Conservation (phyloP, 2,113 vertebrate genomes). For the Thomomys bottae region DNA sequence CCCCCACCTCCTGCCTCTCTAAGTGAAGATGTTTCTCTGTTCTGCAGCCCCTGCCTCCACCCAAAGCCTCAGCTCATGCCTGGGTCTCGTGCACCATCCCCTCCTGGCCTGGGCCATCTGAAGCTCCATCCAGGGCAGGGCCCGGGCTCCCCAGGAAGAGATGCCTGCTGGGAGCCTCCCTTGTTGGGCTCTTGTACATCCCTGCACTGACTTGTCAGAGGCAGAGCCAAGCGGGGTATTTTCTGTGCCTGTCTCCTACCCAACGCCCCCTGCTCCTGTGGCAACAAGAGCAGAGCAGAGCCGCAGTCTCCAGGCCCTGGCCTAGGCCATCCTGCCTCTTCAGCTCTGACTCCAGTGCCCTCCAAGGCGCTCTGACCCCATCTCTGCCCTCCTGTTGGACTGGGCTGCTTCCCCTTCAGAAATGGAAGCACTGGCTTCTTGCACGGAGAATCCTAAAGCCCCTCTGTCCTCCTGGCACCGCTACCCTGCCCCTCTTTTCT, state of each 20-base stretch:
- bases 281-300: not conserved
- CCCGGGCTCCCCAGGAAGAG: not conserved
- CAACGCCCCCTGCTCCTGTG: not conserved
- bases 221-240: not conserved
- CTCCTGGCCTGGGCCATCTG: not conserved
- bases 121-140: not conserved
- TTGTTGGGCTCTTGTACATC: too few species aligned
- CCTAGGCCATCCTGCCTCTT: not conserved
- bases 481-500: not conserved
- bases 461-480: not conserved
- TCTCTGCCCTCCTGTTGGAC: not conserved
- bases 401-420: not conserved
- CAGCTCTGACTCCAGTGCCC: not conserved
- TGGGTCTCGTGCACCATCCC: not conserved
- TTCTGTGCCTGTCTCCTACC: not conserved
- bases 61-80: not conserved
- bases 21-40: slow-evolving; percentile 40
- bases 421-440: not conserved
- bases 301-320: not conserved
- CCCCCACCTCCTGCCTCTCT: slow-evolving; percentile 55
- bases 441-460: not conserved
- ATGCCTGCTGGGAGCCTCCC: not conserved
- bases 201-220: not conserved
- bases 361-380: not conserved
- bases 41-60: not conserved